A percentile compares a stretch with the other conserved stretches of the same genome.
Conservation (phyloP, 2,888 invertebrate genomes). For the Stenichneumon culpator region DNA sequence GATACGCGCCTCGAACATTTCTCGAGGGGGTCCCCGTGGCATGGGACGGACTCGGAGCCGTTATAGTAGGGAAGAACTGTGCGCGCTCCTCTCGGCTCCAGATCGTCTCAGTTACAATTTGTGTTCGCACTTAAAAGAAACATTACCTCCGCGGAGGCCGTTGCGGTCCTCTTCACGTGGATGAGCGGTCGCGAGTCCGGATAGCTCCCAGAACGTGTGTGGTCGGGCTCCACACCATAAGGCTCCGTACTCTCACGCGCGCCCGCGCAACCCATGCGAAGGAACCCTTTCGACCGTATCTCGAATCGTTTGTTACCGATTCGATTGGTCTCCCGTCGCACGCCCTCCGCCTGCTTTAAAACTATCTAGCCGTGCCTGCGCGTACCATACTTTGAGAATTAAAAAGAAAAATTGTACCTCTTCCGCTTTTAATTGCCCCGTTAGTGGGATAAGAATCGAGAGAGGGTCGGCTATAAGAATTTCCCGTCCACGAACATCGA, state of each 20-base stretch:
- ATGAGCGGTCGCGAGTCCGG: constrained; percentile 62
- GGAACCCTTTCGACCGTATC: constrained; percentile 78
- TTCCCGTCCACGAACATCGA: constrained; percentile 52
- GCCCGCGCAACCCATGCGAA: constrained; percentile 61
- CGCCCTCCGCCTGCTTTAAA: constrained; percentile 56
- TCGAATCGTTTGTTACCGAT: constrained; percentile 83
- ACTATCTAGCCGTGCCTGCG: constrained; percentile 42
- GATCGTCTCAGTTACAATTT: constrained; percentile 85
- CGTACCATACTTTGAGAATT: constrained; percentile 23
- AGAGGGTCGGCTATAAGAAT: constrained; percentile 46
- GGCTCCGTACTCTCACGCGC: constrained; percentile 37
- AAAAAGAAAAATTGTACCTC: constrained; percentile 58
- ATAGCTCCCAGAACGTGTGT: constrained; percentile 78
- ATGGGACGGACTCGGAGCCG: constrained; percentile 59
- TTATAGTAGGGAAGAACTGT: constrained; percentile 60
- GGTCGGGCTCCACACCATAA: constrained; percentile 74
- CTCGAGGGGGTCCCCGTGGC: constrained; percentile 68
- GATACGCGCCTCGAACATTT: constrained; percentile 80
- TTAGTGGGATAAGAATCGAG: constrained; percentile 74
- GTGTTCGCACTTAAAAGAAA: constrained; percentile 85
- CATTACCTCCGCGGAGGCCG: constrained; percentile 81
- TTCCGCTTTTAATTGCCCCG: constrained; percentile 74
- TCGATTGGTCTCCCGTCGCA: constrained; percentile 78
- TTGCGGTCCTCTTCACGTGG: constrained; percentile 61
- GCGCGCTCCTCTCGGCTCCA: constrained; percentile 46